These are phyloP conservation scores for Scylla paramamosain DNA, from an alignment of 1,140 invertebrate species.

Conservation along the genomic window DNA sequence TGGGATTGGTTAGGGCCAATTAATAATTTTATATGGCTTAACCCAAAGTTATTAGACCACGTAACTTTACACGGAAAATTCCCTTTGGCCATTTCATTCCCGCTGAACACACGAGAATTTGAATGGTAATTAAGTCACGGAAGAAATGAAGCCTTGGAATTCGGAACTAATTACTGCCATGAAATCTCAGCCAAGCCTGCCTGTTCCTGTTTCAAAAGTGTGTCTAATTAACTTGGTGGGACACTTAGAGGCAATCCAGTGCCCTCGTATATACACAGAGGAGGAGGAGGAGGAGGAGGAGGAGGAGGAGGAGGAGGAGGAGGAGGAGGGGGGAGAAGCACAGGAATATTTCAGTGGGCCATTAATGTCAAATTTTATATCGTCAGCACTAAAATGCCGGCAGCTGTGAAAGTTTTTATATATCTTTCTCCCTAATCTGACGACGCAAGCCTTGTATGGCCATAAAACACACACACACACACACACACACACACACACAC, in stretches of 20 bases:
- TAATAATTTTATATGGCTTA: background rate
- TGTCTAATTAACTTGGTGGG: background rate
- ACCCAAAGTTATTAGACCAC: background rate
- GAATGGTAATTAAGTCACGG: background rate
- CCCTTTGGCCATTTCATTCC: background rate
- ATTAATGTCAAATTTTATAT: background rate
- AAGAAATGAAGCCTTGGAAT: background rate
- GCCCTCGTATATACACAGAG: background rate
- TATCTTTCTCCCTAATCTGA: background rate
- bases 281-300: constrained; percentile 36
- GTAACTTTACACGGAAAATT: background rate
- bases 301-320: background rate
- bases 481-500: no score
- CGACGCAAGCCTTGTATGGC: no score
- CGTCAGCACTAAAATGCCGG: background rate
- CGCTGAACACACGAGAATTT: background rate
- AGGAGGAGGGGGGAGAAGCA: background rate
- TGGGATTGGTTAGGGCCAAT: background rate
- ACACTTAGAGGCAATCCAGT: background rate
- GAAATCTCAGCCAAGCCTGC: background rate
- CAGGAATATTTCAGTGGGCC: background rate
- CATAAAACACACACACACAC: no score
- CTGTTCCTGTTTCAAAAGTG: background rate
- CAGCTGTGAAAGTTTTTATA: background rate
- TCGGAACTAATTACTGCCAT: background rate